These are phyloP conservation scores for Xiphorhynchus elegans DNA, from an alignment of 2,113 vertebrate genomes.

Conservation along the genomic window DNA sequence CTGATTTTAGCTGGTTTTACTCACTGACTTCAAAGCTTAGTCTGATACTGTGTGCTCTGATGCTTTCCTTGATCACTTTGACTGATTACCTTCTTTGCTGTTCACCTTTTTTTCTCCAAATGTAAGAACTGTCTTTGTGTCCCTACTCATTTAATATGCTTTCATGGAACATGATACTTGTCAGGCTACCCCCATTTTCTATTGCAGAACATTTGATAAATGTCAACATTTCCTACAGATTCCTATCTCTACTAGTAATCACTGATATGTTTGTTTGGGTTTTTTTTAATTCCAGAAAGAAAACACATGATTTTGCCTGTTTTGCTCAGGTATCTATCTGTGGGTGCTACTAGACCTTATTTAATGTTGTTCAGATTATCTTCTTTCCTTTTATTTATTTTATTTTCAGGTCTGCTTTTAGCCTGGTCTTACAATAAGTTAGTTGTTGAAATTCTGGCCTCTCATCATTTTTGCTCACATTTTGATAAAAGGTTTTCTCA, in stretches of 20 bases:
- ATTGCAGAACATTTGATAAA: slow-evolving; percentile 7
- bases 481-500: neutral
- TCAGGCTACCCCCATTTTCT: slow-evolving; percentile 10
- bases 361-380: neutral
- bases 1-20: neutral
- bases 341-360: neutral
- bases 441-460: neutral
- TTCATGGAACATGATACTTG: neutral
- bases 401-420: slow-evolving; percentile 8
- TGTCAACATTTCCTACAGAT: neutral
- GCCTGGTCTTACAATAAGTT: neutral
- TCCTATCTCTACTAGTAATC: slow-evolving; percentile 8
- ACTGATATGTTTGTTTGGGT: neutral
- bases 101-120: neutral
- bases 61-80: neutral
- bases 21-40: neutral
- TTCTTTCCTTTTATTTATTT: neutral
- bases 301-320: slow-evolving; percentile 22
- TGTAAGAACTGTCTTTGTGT: neutral
- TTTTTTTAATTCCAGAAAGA: slow-evolving; percentile 29
- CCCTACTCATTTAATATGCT: neutral
- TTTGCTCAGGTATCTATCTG: slow-evolving; percentile 4
- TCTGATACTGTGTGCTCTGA: neutral
- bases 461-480: neutral
- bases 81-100: neutral